Conservation (phyloP, 2,888 invertebrate species). For the Panzeria rudis region DNA sequence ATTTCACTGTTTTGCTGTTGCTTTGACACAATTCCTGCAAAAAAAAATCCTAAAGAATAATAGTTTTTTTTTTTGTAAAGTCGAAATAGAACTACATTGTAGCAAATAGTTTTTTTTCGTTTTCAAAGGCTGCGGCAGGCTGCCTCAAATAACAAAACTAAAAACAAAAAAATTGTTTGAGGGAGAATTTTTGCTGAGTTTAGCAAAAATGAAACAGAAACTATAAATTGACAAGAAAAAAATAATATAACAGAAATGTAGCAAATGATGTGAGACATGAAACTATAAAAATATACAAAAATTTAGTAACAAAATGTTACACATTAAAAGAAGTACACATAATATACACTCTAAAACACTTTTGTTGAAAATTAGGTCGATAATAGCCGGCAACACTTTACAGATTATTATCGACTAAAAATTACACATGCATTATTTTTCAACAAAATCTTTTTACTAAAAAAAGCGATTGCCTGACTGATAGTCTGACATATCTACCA, state of each 20-base stretch:
- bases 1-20: slow-evolving; percentile 41
- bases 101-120: slow-evolving; percentile 19
- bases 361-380: too few relatives aligned
- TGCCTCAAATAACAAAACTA: slow-evolving; percentile 29
- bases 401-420: too few relatives aligned
- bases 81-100: slow-evolving; percentile 52
- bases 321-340: background rate
- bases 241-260: slow-evolving; percentile 12
- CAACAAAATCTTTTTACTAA: too few relatives aligned
- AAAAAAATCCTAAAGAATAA: slow-evolving; percentile 31
- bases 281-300: slow-evolving; percentile 27
- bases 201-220: slow-evolving; percentile 47
- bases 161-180: slow-evolving; percentile 32
- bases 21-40: slow-evolving; percentile 61
- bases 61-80: slow-evolving; percentile 44
- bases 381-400: too few relatives aligned
- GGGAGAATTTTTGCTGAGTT: slow-evolving; percentile 51
- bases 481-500: too few relatives aligned
- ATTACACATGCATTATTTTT: too few relatives aligned
- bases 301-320: slow-evolving; percentile 13
- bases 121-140: slow-evolving; percentile 32
- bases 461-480: too few relatives aligned
- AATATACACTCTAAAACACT: too few relatives aligned
- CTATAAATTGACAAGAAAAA: slow-evolving; percentile 16
- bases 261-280: slow-evolving; percentile 38